Evolutionary conservation across 2,888 invertebrate species (phyloP), one percentile per base, ranked within the genome.

Genomic region (Scaptomyza polygonia): DNA sequence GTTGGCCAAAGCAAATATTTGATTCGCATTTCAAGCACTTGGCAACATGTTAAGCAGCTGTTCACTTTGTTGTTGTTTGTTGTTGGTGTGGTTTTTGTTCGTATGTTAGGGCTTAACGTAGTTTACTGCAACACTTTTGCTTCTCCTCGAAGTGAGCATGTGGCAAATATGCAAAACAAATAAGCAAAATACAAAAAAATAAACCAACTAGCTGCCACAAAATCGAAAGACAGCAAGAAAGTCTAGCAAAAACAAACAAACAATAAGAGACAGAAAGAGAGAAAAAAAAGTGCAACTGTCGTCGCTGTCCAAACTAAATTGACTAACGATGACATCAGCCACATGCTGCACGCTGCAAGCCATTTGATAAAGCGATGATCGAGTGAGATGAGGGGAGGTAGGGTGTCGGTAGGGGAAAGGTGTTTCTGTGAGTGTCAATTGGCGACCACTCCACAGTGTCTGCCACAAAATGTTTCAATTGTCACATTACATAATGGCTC

Each of bases 161-260:
- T 58, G 47, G 53, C 52, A 77, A 69, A 68, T 67, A 54, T 80
- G 67, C 82, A 76, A 73, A 63, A 67, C 54, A 84, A 85, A 85
- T 72, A 67, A 53, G 73, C 39, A 16, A 16, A 14, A 16, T 16
- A 64, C 64, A 65, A 58, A 57, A 25, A 1, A 9, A 3, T 2
- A 7, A 36, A 64, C 64, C 59, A 59, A 57, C 47, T 47, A 5
- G 51, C 55, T 61, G 77, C 65, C 63, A 65, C 59, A 72, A 67
- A 79, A 66, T 56, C 63, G 70, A 71, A 67, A 53, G 54, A 65
- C 55, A 66, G 21, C 2, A 21, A 21, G 21, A 21, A 21, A 21
- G 21, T 3, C 21, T 3, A 25, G 25, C 25, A 25, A 25, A 25
- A 53, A 36, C 44, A 58, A 27, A 45, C 12, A 25, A 12, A 21